Conservation (phyloP, 37 sponge, comb jelly and placozoan species). For the Aplysina aerophoba region DNA sequence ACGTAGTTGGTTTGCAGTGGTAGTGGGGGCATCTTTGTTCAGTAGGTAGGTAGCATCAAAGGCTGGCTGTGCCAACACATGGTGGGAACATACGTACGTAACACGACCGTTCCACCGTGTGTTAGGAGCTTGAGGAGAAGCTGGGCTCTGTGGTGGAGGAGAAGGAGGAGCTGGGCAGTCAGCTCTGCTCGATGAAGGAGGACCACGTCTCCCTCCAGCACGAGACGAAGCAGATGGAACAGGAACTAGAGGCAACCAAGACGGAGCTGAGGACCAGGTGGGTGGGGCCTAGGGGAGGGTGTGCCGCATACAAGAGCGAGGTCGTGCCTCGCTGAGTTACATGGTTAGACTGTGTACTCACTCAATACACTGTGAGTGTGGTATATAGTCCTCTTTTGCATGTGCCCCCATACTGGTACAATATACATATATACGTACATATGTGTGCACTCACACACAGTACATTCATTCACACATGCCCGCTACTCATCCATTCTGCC, state of each 20-base stretch:
- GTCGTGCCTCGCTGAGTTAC: too few species aligned
- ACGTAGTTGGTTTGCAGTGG: too few species aligned
- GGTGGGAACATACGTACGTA: too few species aligned
- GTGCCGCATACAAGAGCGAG: too few species aligned
- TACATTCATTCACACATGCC: not conserved
- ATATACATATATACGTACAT: not conserved
- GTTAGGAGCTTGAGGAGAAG: not conserved
- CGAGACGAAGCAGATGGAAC: constrained; percentile 14
- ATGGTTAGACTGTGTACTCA: too few species aligned
- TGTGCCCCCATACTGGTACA: too few species aligned
- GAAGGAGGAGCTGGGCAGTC: not conserved
- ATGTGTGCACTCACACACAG: not conserved
- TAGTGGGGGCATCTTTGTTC: too few species aligned
- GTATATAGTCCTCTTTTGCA: too few species aligned
- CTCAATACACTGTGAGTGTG: too few species aligned
- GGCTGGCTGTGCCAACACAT: too few species aligned
- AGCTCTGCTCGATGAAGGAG: not conserved
- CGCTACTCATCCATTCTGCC: not conserved
- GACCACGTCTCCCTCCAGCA: constrained; percentile 13
- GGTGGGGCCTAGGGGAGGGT: too few species aligned
- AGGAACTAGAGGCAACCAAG: constrained; percentile 12
- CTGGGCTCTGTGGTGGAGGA: not conserved
- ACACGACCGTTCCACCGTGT: not conserved
- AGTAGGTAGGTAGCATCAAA: too few species aligned
- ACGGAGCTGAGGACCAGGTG: not conserved